Evolutionary conservation across 2,797 vertebrate species (phyloP), one percentile per base, ranked within the genome.

Genomic region (Schizopygopsis malacanthus): DNA sequence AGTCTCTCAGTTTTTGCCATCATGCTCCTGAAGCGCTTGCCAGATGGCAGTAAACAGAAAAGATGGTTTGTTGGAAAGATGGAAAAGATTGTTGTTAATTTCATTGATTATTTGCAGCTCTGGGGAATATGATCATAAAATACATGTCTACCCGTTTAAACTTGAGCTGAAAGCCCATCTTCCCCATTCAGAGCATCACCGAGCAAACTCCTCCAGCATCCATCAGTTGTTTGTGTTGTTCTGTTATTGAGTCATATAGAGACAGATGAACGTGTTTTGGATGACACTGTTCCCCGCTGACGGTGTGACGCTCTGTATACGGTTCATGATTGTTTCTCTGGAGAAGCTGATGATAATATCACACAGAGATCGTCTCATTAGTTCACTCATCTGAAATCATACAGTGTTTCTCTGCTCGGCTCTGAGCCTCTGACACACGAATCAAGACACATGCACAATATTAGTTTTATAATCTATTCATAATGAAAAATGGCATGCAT

Each of bases 311-410:
- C 45, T 79, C 54, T 69, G n/a, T 72, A 25, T 82, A 18, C 59
- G 4, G 81, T 73, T 84, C 15, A 82, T 82, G 28, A 70, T 78
- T 84, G 78, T 41, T 50, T 72, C 86, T 89, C 83, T 43, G 52
- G 25, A 86, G 43, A 59, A 13, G 65, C 61, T 43, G 18, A 50
- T 43, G 63, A 78, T 80, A 87, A 81, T 63, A 85, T 65, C 43
- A 65, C 63, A 63, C 33, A 28, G 83, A 67, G 61, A 75, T 63
- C 52, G 50, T 20, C 71, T 89, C 84, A 87, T 89, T 86, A 86
- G 76, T 70, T 83, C 54, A 25, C 41, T 76, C 80, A 75, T 83
- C 50, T 25, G 20, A 33, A 15, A 81, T 47, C 59, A 45, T 81
- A 61, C 20, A 1, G 72, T 63, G 43, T 63, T 76, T 28, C 12